Conservation (phyloP, 2,888 invertebrate genomes). For the Pilophorus perplexus region DNA sequence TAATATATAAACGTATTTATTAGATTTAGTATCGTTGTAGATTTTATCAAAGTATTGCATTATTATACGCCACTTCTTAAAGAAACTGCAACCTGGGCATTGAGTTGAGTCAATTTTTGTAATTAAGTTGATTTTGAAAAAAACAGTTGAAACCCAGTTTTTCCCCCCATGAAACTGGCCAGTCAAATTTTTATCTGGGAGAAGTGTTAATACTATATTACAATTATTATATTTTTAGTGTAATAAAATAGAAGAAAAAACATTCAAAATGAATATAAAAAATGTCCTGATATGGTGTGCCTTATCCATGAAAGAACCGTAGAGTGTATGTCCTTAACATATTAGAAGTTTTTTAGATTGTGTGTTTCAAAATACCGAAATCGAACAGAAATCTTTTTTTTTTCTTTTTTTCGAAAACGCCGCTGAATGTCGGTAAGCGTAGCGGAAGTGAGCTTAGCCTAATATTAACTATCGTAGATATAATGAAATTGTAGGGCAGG, state of each 20-base stretch:
- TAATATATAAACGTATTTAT: slow-evolving; percentile 41
- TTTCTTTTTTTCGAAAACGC: background rate
- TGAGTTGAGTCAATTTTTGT: slow-evolving; percentile 44
- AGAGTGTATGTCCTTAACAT: slow-evolving; percentile 44
- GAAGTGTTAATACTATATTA: slow-evolving; percentile 33
- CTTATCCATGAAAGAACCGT: slow-evolving; percentile 47
- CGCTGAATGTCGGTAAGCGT: slow-evolving; percentile 15
- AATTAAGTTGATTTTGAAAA: slow-evolving; percentile 6
- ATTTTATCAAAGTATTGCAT: slow-evolving; percentile 39
- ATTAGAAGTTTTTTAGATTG: slow-evolving; percentile 44
- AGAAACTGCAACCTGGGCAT: slow-evolving; percentile 37
- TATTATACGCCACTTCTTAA: slow-evolving; percentile 40
- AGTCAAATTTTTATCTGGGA: slow-evolving; percentile 37
- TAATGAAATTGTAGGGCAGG: slow-evolving; percentile 11
- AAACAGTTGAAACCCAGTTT: background rate
- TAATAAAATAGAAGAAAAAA: slow-evolving; percentile 35
- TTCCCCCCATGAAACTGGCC: slow-evolving; percentile 5
- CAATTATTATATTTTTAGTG: slow-evolving; percentile 44
- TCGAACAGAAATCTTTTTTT: background rate
- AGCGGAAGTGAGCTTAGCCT: slow-evolving; percentile 38
- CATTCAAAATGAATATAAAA: slow-evolving; percentile 41
- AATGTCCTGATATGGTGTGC: slow-evolving; percentile 49
- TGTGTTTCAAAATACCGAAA: slow-evolving; percentile 27
- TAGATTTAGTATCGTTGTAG: slow-evolving; percentile 44
- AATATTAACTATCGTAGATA: slow-evolving; percentile 26